Evolutionary conservation across 2,888 invertebrate genomes (phyloP), one percentile per base, ranked within the genome.

Genomic region (Tryphoninae sp.): DNA sequence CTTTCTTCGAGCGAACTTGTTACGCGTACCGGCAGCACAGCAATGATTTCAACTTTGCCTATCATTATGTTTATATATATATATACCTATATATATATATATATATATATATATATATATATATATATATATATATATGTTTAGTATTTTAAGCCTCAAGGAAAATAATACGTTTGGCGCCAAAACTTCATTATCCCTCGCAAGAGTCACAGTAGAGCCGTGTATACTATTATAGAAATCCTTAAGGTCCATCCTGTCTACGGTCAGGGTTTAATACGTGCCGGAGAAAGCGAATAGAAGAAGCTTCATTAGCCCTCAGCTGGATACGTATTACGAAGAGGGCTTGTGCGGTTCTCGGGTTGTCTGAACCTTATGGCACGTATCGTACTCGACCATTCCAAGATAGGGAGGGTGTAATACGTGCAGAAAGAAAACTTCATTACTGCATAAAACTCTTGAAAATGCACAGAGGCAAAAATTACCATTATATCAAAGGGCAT

Each of bases 161-260:
- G 72, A 71, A 76, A 79, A 82, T 82, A 79, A 76, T 82, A 82
- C 64, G 73, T 77, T 82, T 69, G 73, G 58, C 51, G 59, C 82
- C 82, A 53, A 82, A 82, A 79, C 79, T 82, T 79, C 82, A 82
- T 82, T 79, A 82, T 76, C 72, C 64, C 79, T 26, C 62, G 58
- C 16, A 62, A 42, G 71, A 51, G 19, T 68, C 69, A 16, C 67
- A 62, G 53, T 61, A 23, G 53, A 68, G 81, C 51, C 53, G 55
- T 40, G 64, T 59, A 23, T 72, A 68, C 76, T 59, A 82, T 82
- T 79, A 77, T 58, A 59, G 64, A 73, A 73, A 77, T 79, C 82
- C 76, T 73, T 75, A 55, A 77, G 73, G 68, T 79, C 62, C 61
- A 72, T 68, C 65, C 64, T 62, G 40, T 68, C 55, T 49, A 40